Evolutionary conservation across 1,140 invertebrate genomes (phyloP), one percentile per base, ranked within the genome.

Genomic region (Cephus cinctus): DNA sequence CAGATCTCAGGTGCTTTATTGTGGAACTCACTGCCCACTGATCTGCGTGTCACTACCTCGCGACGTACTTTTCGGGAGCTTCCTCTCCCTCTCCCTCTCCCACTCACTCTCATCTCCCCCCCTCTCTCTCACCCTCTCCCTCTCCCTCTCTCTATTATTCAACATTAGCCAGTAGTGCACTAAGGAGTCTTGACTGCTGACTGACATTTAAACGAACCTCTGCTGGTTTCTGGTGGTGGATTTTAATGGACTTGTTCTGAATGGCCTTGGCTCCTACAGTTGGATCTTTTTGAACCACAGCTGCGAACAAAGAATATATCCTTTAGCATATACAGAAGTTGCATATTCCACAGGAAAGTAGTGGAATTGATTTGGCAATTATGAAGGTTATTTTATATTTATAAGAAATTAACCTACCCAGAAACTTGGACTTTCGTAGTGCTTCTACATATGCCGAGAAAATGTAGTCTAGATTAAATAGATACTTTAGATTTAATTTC

Each of bases 391-490:
- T n/a, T n/a, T n/a, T n/a, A n/a, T n/a, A n/a, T n/a, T n/a, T n/a
- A n/a, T n/a, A n/a, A n/a, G n/a, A n/a, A n/a, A n/a, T n/a, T n/a
- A n/a, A 63, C 83, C 73, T 71, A 92, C 89, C 90, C 43, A 96
- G 90, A 77, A 94, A 92, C 81, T 94, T 92, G 75, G 90, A 95
- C 69, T 94, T 93, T 51, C 89, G 80, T 1, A 97, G 76, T 22
- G 96, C 75, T 73, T 96, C 92, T 34, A 96, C 81, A 78, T 97
- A 94, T 1, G 92, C 96, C 93, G 93, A 96, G 69, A 97, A 96
- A 3, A 94, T 72, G 67, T 94, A 91, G n/a, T 85, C 84, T 1
- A 87, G 86, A 76, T 97, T 93, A 11, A 81, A n/a, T 79, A 1
- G 91, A 90, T 3, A 94, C 84, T 74, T 88, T 89, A 47, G 81